phyloP scores from a whole-genome alignment of 2,797 vertebrate species.

The Sebastes iracundus region DNA sequence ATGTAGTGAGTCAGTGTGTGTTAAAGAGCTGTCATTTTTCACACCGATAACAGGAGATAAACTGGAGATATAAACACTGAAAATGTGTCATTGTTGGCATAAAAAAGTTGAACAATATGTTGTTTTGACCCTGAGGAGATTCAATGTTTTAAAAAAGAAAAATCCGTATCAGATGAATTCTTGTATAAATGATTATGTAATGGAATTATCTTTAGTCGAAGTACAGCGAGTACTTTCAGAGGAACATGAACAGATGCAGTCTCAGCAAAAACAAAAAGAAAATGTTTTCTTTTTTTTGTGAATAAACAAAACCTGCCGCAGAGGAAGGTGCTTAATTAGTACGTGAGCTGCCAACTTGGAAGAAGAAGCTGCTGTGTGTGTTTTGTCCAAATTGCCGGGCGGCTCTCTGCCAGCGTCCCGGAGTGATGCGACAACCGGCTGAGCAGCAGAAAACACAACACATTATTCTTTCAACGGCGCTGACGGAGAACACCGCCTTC shows the following conservation, averaged over 20 bases:
- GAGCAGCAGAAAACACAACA: neutral
- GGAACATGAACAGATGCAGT: neutral
- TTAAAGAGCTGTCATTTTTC: neutral
- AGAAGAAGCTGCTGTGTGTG: neutral
- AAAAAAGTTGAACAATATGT: neutral
- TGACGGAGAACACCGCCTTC: neutral
- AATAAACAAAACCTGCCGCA: neutral
- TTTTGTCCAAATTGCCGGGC: neutral
- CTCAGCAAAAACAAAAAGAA: neutral
- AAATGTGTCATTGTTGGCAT: neutral
- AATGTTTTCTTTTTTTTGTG: neutral
- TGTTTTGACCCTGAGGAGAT: neutral
- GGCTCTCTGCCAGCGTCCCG: neutral
- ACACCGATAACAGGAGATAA: neutral
- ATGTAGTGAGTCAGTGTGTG: neutral
- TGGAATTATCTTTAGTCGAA: neutral
- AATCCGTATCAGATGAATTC: neutral
- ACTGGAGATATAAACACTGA: neutral
- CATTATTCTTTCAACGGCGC: neutral
- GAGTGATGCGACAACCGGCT: neutral
- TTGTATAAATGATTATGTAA: neutral
- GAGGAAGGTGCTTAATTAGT: constrained; percentile 9
- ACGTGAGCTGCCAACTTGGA: neutral
- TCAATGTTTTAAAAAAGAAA: too few species aligned
- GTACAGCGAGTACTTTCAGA: neutral